Percentiles rank a stretch among this genome's conserved stretches.
These are phyloP conservation scores for Bubalus kerabau DNA, from an alignment of 2,113 vertebrate genomes.

Conservation along the genomic window DNA sequence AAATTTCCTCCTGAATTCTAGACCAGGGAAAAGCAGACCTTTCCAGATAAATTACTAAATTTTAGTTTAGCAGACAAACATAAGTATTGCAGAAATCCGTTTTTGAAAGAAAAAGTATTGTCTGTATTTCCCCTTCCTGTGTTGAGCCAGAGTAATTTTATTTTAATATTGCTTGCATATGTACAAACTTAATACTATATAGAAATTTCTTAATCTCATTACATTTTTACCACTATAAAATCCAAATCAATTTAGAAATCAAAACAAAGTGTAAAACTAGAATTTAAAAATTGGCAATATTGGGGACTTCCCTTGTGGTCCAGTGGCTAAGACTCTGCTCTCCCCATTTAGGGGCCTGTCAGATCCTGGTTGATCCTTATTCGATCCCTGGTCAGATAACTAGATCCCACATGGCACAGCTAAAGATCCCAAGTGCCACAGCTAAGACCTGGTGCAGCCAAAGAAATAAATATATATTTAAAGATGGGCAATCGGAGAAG, in stretches of 20 bases:
- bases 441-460: background rate
- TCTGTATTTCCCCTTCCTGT: background rate
- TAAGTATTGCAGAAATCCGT: background rate
- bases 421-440: background rate
- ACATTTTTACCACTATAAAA: background rate
- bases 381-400: background rate
- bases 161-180: background rate
- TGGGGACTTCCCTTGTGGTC: background rate
- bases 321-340: background rate
- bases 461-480: background rate
- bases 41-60: background rate
- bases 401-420: background rate
- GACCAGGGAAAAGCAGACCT: background rate
- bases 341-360: background rate
- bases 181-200: background rate
- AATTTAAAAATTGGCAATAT: background rate
- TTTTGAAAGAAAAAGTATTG: background rate
- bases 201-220: background rate
- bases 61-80: background rate
- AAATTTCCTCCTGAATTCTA: background rate
- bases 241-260: background rate
- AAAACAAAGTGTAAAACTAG: background rate
- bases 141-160: background rate
- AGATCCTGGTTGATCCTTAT: background rate
- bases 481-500: background rate